Evolutionary conservation across 2,113 vertebrate genomes (phyloP), one percentile per base, ranked within the genome.

Genomic region (Alouatta palliata): DNA sequence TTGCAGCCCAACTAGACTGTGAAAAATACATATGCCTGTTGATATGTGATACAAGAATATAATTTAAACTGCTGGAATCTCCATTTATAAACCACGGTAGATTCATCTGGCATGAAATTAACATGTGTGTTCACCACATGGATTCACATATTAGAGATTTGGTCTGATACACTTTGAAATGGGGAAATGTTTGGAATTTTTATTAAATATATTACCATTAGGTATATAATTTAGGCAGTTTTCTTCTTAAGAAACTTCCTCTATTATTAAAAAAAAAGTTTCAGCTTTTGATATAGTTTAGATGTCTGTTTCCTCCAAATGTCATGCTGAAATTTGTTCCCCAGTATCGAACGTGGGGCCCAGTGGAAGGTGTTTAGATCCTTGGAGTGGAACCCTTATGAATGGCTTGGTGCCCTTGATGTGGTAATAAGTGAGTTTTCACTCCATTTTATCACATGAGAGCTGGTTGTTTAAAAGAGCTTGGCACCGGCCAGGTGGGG

Each of bases 141-240:
- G 11, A 73, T 86, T 70, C 45, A 83, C 7, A 35, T 14, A 5
- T 27, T 76, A 87, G 10, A 89, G 7, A 88, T 61, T 84, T 89
- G 64, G 32, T 77, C 20, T 16, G 27, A 89, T 86, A 75, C 8
- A 45, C 32, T 32, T 94, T 75, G 32, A 89, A 85, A 89, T 66
- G 30, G 21, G 25, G 21, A 80, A 75, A 85, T 73, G 25, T 45
- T 23, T 61, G 23, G 17, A 56, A 68, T 37, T 87, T 84, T 75
- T 10, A 82, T 71, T 90, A 49, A 81, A 14, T 35, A 12, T 75
- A 16, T 81, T 25, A 45, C 7, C 13, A 27, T 30, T 8, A 0
- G 4, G 40, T 17, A 25, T 56, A 16, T 58, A 52, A 35, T 89
- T 54, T 52, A 17, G 25, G 43, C 47, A 75, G 2, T 70, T 45